Conservation (phyloP, 2,888 invertebrate species). For the Taphrorychus bicolor region DNA sequence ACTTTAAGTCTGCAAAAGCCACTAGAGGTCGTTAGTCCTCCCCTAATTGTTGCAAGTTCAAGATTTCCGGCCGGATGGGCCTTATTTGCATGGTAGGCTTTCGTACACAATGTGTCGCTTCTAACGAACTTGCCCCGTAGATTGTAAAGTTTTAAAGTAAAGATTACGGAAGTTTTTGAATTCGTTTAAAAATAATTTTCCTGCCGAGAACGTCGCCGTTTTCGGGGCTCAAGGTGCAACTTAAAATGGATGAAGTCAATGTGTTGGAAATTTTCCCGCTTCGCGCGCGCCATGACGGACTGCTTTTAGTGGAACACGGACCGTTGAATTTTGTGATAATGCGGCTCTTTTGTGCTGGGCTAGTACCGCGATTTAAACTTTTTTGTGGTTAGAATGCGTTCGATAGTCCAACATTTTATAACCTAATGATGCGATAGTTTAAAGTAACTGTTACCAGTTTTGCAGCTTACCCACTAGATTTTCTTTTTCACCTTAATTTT, state of each 20-base stretch:
- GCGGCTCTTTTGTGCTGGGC: no score
- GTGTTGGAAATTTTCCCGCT: neutral
- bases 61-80: constrained; percentile 35
- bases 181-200: constrained; percentile 30
- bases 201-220: neutral
- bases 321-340: neutral
- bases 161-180: constrained; percentile 24
- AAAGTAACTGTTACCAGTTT: no score
- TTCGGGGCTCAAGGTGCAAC: neutral
- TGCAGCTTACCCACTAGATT: no score
- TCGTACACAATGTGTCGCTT: constrained; percentile 37
- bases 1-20: constrained; percentile 32
- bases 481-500: no score
- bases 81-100: constrained; percentile 40
- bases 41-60: constrained; percentile 36
- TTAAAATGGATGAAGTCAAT: neutral
- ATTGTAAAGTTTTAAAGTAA: constrained; percentile 33
- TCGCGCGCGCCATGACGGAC: no score
- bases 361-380: no score
- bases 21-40: constrained; percentile 29
- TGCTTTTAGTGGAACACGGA: neutral
- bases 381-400: no score
- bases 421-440: no score
- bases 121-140: constrained; percentile 36
- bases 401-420: no score